These are phyloP conservation scores for Protomyctophum bolini DNA, from an alignment of 2,113 vertebrate species.

Conservation along the genomic window DNA sequence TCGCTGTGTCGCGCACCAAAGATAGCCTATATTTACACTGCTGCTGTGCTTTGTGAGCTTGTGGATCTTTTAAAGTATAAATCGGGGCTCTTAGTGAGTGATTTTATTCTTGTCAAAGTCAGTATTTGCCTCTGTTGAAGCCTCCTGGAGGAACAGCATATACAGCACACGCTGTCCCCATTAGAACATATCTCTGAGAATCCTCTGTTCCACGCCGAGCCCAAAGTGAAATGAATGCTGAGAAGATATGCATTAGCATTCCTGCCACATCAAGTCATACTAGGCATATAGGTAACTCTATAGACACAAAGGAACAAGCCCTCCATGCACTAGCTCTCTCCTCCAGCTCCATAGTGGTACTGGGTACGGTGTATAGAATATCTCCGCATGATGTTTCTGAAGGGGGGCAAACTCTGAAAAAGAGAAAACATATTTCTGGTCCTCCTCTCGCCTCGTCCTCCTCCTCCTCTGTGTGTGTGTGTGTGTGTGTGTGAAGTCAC, in stretches of 20 bases:
- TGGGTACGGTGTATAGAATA: constrained; percentile 50
- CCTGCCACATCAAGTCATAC: constrained; percentile 24
- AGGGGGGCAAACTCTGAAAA: constrained; percentile 45
- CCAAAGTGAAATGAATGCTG: constrained; percentile 18
- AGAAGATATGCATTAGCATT: constrained; percentile 13
- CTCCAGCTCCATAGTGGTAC: background rate
- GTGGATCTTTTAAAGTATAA: no score
- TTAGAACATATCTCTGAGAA: background rate
- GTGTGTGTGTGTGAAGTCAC: constrained; percentile 30
- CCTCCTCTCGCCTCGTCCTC: constrained; percentile 47
- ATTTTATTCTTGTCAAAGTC: no score
- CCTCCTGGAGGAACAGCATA: no score
- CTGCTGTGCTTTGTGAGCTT: no score
- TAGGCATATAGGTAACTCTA: constrained; percentile 23
- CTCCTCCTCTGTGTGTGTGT: constrained; percentile 12
- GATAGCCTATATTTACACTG: no score
- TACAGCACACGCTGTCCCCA: no score
- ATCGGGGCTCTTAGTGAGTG: no score
- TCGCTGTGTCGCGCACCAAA: no score
- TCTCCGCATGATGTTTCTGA: constrained; percentile 39
- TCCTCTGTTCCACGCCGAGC: background rate
- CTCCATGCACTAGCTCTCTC: background rate
- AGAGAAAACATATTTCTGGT: constrained; percentile 63
- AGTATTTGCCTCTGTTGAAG: no score
- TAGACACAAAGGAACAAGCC: constrained; percentile 23